phyloP scores from a whole-genome alignment of 2,797 vertebrate species.

The Acrocephalus scirpaceus region DNA sequence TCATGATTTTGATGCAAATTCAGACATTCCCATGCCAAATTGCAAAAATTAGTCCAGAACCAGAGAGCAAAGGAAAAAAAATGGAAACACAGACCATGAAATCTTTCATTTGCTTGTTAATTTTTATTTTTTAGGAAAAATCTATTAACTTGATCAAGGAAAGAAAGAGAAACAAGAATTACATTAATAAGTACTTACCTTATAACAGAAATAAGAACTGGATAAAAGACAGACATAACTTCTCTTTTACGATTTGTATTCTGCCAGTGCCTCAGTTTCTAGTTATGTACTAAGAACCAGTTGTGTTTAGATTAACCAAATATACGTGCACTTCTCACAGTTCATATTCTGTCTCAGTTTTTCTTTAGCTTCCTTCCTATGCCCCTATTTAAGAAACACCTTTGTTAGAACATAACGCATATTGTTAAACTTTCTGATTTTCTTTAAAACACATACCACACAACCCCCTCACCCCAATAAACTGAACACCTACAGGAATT shows the following conservation, averaged over 20 bases:
- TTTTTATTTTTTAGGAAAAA: neutral
- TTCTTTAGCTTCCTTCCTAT: neutral
- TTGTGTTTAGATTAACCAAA: neutral
- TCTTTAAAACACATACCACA: neutral
- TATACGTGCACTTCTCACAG: neutral
- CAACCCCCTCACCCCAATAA: neutral
- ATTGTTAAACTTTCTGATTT: neutral
- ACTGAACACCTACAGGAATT: neutral
- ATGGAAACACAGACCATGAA: neutral
- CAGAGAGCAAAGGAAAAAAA: neutral
- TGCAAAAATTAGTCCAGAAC: neutral
- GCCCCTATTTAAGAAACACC: neutral
- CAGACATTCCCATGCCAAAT: neutral
- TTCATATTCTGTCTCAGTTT: neutral
- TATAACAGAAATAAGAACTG: neutral
- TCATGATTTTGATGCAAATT: neutral
- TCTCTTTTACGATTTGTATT: neutral
- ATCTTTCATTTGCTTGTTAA: neutral
- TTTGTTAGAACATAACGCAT: neutral
- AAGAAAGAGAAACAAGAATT: neutral
- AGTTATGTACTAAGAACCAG: neutral
- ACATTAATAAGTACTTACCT: neutral
- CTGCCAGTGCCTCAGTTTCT: neutral
- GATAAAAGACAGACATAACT: neutral
- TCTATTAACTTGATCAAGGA: neutral